These are phyloP conservation scores for Rattus norvegicus DNA, from an alignment of 2,113 vertebrate genomes.

Conservation along the genomic window DNA sequence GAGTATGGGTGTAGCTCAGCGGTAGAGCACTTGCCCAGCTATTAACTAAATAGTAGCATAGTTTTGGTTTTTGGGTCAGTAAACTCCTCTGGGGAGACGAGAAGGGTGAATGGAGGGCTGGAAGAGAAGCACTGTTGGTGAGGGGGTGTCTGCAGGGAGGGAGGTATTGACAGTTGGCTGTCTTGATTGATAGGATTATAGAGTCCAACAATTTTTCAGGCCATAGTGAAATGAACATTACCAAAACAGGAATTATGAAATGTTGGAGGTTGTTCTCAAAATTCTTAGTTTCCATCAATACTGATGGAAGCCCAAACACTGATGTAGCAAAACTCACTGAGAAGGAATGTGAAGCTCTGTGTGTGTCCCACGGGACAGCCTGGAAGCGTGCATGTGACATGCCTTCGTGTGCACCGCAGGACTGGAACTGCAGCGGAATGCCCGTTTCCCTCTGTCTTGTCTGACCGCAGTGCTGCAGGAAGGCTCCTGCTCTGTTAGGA, in stretches of 20 bases:
- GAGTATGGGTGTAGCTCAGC: not conserved
- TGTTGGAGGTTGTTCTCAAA: not conserved
- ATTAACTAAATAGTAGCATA: not conserved
- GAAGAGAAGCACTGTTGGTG: not conserved
- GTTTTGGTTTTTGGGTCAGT: not conserved
- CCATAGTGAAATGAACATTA: not conserved
- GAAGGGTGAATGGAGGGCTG: not conserved
- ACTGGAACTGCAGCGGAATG: rapidly evolving
- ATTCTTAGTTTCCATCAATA: not conserved
- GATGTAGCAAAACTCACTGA: not conserved
- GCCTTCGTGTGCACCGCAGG: not conserved
- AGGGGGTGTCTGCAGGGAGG: not conserved
- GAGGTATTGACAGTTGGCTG: not conserved
- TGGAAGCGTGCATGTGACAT: not conserved
- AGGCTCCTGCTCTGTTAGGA: rapidly evolving
- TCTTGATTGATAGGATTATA: not conserved
- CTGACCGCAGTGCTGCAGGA: not conserved
- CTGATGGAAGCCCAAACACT: not conserved
- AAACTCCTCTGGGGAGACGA: not conserved
- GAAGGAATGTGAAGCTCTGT: not conserved
- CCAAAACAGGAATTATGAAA: not conserved
- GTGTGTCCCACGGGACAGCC: not conserved
- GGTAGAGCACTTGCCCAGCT: not conserved
- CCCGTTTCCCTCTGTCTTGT: not conserved
- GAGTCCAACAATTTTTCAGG: not conserved